A percentile compares a stretch with the other conserved stretches of the same genome.
phyloP scores from a whole-genome alignment of 2,113 vertebrate genomes.

The Anguilla rostrata region DNA sequence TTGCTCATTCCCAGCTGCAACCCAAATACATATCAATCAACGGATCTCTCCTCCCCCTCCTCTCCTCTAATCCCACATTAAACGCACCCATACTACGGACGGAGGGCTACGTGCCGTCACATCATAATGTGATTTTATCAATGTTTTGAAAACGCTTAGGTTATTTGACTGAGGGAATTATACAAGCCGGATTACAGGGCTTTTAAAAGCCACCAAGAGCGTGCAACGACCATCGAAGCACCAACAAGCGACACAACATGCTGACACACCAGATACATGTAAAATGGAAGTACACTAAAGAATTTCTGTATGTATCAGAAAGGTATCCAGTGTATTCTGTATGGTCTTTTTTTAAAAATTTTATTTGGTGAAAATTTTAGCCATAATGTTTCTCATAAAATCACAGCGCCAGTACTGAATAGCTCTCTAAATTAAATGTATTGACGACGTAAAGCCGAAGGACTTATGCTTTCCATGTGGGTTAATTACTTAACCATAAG shows the following conservation, averaged over 20 bases:
- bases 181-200: not conserved
- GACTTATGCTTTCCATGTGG: not conserved
- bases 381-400: not conserved
- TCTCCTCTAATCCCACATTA: slow-evolving; percentile 41
- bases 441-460: not conserved
- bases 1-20: not conserved
- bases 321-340: not conserved
- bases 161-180: slow-evolving; percentile 14
- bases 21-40: not conserved
- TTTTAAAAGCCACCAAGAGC: slow-evolving; percentile 6
- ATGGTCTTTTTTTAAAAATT: too few species aligned
- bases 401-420: not conserved
- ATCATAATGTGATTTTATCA: slow-evolving; percentile 16
- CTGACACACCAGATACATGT: not conserved
- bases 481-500: not conserved
- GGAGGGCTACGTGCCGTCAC: not conserved
- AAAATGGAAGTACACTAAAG: too few species aligned
- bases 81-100: slow-evolving; percentile 19
- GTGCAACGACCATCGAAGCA: not conserved
- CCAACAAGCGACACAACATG: not conserved
- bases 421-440: not conserved
- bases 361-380: not conserved
- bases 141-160: not conserved
- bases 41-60: not conserved
- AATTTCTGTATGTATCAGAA: not conserved